phyloP scores from a whole-genome alignment of 2,797 vertebrate genomes.

The Falco concolor region DNA sequence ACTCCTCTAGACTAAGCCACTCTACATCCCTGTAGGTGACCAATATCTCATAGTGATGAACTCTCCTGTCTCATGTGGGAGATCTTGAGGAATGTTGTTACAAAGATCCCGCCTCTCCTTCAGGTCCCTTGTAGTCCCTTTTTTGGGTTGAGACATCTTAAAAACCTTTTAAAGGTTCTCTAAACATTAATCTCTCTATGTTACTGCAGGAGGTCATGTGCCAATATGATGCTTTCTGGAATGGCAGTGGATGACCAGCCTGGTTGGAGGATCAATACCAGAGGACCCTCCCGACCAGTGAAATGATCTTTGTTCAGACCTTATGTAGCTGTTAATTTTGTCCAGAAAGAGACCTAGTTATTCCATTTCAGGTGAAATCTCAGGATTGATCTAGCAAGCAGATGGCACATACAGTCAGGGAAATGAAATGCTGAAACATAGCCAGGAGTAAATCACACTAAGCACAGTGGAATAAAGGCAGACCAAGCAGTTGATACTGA shows the following conservation, averaged over 20 bases:
- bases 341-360: background rate
- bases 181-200: background rate
- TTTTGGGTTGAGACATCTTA: background rate
- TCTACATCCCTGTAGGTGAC: background rate
- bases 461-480: background rate
- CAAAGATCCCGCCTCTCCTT: background rate
- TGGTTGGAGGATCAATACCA: background rate
- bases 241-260: background rate
- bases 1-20: background rate
- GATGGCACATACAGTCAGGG: rapidly evolving
- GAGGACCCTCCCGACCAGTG: background rate
- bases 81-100: background rate
- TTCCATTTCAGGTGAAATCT: background rate
- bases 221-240: background rate
- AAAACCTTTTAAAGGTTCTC: background rate
- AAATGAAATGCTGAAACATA: background rate
- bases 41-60: background rate
- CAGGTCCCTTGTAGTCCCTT: rapidly evolving
- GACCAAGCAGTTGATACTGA: background rate
- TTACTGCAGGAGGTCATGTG: background rate
- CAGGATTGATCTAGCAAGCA: background rate
- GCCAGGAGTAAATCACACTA: background rate
- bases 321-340: background rate
- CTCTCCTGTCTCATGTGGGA: background rate
- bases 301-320: background rate